Evolutionary conservation across 2,797 vertebrate genomes (phyloP).

Genomic region (Betta splendens): DNA sequence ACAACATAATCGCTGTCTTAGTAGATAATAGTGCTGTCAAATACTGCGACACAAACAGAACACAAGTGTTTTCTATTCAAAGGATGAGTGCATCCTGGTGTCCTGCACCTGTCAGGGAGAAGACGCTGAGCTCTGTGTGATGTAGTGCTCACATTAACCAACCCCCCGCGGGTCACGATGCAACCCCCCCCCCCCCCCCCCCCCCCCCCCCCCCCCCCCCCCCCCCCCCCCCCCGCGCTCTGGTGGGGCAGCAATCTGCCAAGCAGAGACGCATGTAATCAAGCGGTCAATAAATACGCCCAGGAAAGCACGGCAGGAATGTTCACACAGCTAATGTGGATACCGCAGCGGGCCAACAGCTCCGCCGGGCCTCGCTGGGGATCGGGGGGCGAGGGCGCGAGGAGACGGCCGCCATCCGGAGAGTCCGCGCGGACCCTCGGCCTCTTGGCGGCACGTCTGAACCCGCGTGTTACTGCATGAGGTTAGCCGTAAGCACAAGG

Average conservation of each 20-base stretch:
- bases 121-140: neutral
- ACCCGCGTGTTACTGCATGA: too few relatives aligned
- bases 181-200: too few relatives aligned
- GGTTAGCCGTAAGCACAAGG: constrained; percentile 35
- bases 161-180: constrained; percentile 19
- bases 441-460: too few relatives aligned
- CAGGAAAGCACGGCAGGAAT: constrained; percentile 65
- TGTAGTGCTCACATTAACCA: neutral
- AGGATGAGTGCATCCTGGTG: constrained; percentile 2
- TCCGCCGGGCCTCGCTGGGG: constrained; percentile 47
- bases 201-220: too few relatives aligned
- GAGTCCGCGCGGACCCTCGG: too few relatives aligned
- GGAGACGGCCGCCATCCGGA: constrained; percentile 50
- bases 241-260: constrained; percentile 59
- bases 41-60: too few relatives aligned
- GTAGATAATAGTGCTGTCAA: too few relatives aligned
- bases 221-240: too few relatives aligned
- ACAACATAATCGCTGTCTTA: neutral
- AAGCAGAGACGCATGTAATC: constrained; percentile 70
- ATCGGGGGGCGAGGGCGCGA: constrained; percentile 28
- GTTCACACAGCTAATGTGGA: constrained; percentile 75
- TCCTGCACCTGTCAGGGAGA: constrained; percentile 37
- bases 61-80: constrained; percentile 14
- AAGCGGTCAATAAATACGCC: constrained; percentile 68
- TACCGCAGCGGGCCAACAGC: constrained; percentile 51